Conservation (phyloP, 1,140 invertebrate species). For the Dolichoris vasculosae region DNA sequence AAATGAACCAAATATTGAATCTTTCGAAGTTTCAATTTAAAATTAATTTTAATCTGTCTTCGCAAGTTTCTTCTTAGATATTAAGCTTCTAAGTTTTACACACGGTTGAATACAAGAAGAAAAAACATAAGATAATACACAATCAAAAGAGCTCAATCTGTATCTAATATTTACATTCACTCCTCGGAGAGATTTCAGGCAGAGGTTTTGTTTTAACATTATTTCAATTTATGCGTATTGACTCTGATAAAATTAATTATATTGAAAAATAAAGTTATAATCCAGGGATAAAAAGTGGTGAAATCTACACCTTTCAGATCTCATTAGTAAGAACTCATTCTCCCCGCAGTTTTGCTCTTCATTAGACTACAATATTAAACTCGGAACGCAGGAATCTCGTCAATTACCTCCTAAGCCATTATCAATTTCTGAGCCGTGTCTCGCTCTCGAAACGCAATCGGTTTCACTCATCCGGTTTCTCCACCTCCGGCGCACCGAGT, state of each 20-base stretch:
- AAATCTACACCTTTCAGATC: background rate
- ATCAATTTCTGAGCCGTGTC: background rate
- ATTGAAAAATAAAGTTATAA: background rate
- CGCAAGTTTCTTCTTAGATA: background rate
- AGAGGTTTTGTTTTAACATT: background rate
- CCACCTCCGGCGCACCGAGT: background rate
- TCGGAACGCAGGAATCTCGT: too few relatives aligned
- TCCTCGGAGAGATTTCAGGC: background rate
- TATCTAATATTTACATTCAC: conserved; percentile 10
- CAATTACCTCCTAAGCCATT: background rate
- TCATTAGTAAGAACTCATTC: background rate
- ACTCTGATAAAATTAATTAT: background rate
- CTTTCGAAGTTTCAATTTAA: conserved; percentile 9
- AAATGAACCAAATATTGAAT: conserved; percentile 4
- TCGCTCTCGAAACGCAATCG: background rate
- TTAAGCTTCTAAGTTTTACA: background rate
- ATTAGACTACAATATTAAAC: too few relatives aligned
- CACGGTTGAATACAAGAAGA: background rate
- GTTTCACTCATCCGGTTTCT: background rate
- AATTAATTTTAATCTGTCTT: conserved; percentile 18
- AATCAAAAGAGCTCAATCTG: conserved; percentile 3
- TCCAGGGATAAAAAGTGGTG: background rate
- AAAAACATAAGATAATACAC: background rate
- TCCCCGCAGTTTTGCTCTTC: too few relatives aligned
- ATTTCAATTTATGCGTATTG: background rate